phyloP scores from a whole-genome alignment of 2,888 invertebrate genomes.

The Lithophane ornitopus region DNA sequence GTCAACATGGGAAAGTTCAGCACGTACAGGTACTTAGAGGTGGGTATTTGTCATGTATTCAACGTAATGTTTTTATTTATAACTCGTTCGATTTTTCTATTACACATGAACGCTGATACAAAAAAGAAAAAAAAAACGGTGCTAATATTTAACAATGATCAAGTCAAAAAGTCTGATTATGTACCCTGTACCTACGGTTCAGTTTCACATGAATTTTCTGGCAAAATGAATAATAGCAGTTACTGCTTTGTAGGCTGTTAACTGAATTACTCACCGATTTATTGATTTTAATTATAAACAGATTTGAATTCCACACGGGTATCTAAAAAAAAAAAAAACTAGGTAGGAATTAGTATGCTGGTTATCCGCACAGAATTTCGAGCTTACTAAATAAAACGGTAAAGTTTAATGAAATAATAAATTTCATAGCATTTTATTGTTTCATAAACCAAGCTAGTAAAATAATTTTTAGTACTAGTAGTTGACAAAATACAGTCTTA shows the following conservation, averaged over 20 bases:
- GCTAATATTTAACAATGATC: background rate
- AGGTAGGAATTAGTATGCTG: too few relatives aligned
- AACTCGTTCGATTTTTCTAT: background rate
- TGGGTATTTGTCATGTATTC: slow-evolving; percentile 67
- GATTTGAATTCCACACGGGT: background rate
- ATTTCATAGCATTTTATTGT: slow-evolving; percentile 27
- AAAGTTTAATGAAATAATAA: slow-evolving; percentile 17
- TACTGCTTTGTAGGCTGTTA: background rate
- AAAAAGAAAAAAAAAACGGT: background rate
- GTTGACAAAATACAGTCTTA: background rate
- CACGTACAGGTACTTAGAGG: slow-evolving; percentile 90
- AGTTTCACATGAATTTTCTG: background rate
- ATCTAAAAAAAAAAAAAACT: background rate
- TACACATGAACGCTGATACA: background rate
- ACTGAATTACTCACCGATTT: background rate
- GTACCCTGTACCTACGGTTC: background rate
- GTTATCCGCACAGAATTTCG: background rate
- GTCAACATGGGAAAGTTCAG: slow-evolving; percentile 89
- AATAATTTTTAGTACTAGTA: background rate
- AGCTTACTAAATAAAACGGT: background rate
- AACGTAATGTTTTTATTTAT: slow-evolving; percentile 34
- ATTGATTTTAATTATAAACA: slow-evolving; percentile 5
- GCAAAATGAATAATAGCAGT: background rate
- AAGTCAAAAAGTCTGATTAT: background rate
- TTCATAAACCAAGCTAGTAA: background rate